These are phyloP conservation scores for Nomada fucata DNA, from an alignment of 2,888 invertebrate genomes.

Conservation along the genomic window DNA sequence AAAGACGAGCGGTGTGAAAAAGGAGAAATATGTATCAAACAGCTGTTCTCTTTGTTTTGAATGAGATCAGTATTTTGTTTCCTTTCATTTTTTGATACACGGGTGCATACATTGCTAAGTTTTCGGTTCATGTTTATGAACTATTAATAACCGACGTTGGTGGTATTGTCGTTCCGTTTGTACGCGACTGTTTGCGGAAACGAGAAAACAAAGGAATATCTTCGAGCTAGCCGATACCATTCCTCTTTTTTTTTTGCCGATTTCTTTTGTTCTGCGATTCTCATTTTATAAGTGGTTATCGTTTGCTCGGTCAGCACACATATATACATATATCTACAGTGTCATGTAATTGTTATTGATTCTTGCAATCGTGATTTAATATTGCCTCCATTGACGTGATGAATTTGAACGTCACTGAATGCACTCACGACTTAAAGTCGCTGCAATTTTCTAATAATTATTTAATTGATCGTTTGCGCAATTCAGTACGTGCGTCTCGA, in stretches of 20 bases:
- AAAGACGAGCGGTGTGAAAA: background rate
- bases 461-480: slow-evolving; percentile 22
- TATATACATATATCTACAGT: background rate
- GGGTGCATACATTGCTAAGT: background rate
- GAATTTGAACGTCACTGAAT: slow-evolving; percentile 5
- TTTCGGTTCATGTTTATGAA: slow-evolving; percentile 23
- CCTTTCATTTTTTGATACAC: background rate
- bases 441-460: slow-evolving; percentile 8
- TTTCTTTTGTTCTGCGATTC: background rate
- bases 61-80: slow-evolving; percentile 12
- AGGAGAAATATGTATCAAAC: slow-evolving; percentile 10
- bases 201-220: background rate
- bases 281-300: background rate
- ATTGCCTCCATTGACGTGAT: background rate
- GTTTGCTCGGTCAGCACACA: background rate
- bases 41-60: slow-evolving; percentile 59
- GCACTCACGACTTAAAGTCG: background rate
- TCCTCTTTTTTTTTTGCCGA: too few relatives aligned
- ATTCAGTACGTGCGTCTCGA: too few relatives aligned
- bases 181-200: background rate
- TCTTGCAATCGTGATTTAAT: background rate
- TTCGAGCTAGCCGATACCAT: background rate
- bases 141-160: slow-evolving; percentile 49
- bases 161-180: slow-evolving; percentile 29
- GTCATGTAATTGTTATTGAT: slow-evolving; percentile 4